These are phyloP conservation scores for Ceratotherium simum DNA, from an alignment of 2,113 vertebrate species.

Conservation along the genomic window DNA sequence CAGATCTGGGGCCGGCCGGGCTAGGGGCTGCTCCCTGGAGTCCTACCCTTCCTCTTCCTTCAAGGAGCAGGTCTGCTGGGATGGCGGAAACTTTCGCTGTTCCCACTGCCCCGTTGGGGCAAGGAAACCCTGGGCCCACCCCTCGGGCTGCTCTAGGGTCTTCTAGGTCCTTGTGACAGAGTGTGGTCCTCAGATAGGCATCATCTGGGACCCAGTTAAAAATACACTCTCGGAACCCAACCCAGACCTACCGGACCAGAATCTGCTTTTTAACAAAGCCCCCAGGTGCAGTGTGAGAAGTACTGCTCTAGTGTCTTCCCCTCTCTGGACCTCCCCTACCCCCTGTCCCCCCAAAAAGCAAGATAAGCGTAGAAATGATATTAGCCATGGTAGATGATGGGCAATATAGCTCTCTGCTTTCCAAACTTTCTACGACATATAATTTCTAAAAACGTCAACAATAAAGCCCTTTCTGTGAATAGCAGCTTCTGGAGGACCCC, in stretches of 20 bases:
- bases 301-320: too few relatives aligned
- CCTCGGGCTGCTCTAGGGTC: background rate
- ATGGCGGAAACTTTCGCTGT: background rate
- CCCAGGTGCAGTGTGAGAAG: background rate
- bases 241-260: background rate
- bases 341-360: background rate
- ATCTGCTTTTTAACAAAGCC: background rate
- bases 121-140: background rate
- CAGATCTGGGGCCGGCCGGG: background rate
- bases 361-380: background rate
- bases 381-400: background rate
- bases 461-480: background rate
- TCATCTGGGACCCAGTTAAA: background rate
- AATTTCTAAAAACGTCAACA: background rate
- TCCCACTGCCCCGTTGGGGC: background rate
- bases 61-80: background rate
- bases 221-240: background rate
- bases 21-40: background rate
- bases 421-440: background rate
- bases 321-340: too few relatives aligned
- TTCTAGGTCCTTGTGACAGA: background rate
- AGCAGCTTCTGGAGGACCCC: slow-evolving; percentile 10
- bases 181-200: background rate
- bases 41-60: background rate
- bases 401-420: background rate